Conservation (phyloP, 1,140 invertebrate species). For the Lamellibrachia luymesi region DNA sequence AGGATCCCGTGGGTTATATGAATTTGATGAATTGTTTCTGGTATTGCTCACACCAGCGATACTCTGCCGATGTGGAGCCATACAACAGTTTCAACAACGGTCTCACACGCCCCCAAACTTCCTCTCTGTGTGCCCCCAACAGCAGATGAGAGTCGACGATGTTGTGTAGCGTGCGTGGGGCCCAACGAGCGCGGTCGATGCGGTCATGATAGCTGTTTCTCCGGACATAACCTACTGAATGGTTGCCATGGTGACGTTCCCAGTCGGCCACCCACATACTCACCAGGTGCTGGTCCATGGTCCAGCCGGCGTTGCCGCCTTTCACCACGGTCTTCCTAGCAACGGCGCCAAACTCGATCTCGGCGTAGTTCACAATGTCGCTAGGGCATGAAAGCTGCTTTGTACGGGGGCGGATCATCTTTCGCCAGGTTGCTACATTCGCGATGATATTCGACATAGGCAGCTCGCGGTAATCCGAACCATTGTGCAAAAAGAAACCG, state of each 20-base stretch:
- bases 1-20: not conserved
- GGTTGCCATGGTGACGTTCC: not conserved
- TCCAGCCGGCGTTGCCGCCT: slow-evolving; percentile 27
- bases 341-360: slow-evolving; percentile 19
- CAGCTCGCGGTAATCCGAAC: slow-evolving; percentile 24
- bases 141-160: slow-evolving; percentile 27
- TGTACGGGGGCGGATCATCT: slow-evolving; percentile 1
- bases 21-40: not conserved
- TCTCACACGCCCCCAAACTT: slow-evolving; percentile 10
- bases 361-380: slow-evolving; percentile 20
- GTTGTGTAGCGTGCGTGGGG: not conserved
- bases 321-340: slow-evolving; percentile 19
- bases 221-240: slow-evolving; percentile 13
- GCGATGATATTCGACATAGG: slow-evolving; percentile 32
- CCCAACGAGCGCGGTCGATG: slow-evolving; percentile 23
- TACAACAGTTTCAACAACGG: slow-evolving; percentile 18
- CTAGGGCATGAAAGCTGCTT: not conserved
- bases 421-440: slow-evolving; percentile 26
- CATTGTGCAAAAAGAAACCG: slow-evolving; percentile 22
- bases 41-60: not conserved
- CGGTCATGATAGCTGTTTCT: slow-evolving; percentile 22
- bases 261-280: slow-evolving; percentile 25
- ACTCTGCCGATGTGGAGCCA: not conserved
- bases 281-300: slow-evolving; percentile 24
- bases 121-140: slow-evolving; percentile 9